Percentiles rank a stretch among this genome's conserved stretches.
Evolutionary conservation across 1,140 invertebrate genomes (phyloP).

Genomic region (Dolichoris vasculosae): DNA sequence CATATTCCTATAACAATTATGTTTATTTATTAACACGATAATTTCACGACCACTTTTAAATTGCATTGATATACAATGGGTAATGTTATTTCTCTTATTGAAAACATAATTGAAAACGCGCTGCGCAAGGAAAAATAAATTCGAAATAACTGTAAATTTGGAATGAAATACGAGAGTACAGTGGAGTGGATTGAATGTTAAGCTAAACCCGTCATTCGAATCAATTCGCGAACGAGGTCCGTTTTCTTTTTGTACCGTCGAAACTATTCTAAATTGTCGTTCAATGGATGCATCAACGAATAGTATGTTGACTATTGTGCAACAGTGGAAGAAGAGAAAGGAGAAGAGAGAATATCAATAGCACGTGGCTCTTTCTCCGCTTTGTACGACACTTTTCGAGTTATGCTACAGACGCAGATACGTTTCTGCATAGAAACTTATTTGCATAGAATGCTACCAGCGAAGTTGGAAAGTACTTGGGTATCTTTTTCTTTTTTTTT

Average conservation of each 20-base stretch:
- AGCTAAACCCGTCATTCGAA: not conserved
- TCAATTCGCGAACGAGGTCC: not conserved
- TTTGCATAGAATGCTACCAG: slow-evolving; percentile 25
- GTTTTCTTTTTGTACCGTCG: not conserved
- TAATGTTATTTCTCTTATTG: not conserved
- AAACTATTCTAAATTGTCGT: slow-evolving; percentile 11
- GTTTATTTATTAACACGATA: not conserved
- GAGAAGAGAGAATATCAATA: not conserved
- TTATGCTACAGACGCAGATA: slow-evolving; percentile 12
- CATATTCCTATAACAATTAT: too few species aligned
- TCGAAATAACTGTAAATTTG: not conserved
- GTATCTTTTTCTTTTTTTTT: not conserved
- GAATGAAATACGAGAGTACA: not conserved
- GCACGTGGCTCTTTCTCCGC: not conserved
- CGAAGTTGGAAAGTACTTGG: slow-evolving; percentile 25
- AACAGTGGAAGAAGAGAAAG: not conserved
- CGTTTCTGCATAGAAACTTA: slow-evolving; percentile 29
- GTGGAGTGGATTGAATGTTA: not conserved
- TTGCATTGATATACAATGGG: not conserved
- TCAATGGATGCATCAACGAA: not conserved
- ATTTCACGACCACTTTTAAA: not conserved
- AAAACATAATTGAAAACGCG: not conserved
- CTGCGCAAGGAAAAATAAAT: not conserved
- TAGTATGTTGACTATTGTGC: slow-evolving; percentile 17
- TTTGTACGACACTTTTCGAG: slow-evolving; percentile 17